These are phyloP conservation scores for Drosophila affinis DNA, from an alignment of 2,888 invertebrate genomes.

Conservation along the genomic window DNA sequence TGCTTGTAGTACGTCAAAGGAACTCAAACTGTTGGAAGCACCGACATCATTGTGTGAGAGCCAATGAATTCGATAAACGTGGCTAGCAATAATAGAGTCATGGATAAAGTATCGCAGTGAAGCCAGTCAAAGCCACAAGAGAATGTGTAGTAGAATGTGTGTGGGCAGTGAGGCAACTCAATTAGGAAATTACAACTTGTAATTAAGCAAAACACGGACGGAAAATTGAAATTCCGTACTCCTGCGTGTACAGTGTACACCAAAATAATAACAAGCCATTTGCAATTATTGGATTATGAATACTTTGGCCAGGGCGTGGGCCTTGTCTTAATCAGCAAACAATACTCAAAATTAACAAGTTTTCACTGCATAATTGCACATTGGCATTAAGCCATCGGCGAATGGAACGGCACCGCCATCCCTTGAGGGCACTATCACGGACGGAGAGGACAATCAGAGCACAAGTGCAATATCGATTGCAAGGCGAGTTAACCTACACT, in stretches of 20 bases:
- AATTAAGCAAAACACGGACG: conserved; percentile 30
- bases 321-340: conserved; percentile 3
- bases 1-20: too few relatives aligned
- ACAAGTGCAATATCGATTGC: conserved; percentile 19
- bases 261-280: conserved; percentile 24
- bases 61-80: conserved; percentile 1
- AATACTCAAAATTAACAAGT: conserved; percentile 34
- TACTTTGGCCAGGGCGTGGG: neutral
- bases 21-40: too few relatives aligned
- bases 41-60: too few relatives aligned
- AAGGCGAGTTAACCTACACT: conserved; percentile 19
- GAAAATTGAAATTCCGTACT: conserved; percentile 21
- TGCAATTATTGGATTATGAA: conserved; percentile 36
- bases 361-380: conserved; percentile 34
- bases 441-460: conserved; percentile 6
- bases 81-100: too few relatives aligned
- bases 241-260: too few relatives aligned
- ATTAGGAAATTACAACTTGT: conserved; percentile 42
- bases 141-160: too few relatives aligned
- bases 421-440: conserved; percentile 3
- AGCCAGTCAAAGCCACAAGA: neutral
- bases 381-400: conserved; percentile 19
- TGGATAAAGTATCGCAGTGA: neutral
- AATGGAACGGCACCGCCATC: neutral
- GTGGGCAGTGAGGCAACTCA: conserved; percentile 3